Conservation (phyloP, 2,113 vertebrate genomes). For the Dasyornis broadbenti region DNA sequence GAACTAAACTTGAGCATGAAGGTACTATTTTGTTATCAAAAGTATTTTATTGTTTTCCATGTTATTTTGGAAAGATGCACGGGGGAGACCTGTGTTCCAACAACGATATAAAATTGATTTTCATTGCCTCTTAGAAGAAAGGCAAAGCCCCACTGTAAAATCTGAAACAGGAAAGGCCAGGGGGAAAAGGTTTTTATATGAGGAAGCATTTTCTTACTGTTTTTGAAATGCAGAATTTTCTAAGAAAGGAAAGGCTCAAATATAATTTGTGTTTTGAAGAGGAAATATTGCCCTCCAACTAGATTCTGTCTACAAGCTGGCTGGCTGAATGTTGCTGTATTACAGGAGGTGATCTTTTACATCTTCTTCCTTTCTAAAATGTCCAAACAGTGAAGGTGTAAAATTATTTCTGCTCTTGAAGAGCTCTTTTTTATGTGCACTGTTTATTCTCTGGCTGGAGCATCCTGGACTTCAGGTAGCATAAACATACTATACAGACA, state of each 20-base stretch:
- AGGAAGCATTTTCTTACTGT: not conserved
- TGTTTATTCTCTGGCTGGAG: not conserved
- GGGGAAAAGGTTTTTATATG: fast-evolving
- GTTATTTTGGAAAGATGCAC: not conserved
- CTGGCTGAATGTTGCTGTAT: not conserved
- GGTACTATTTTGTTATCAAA: not conserved
- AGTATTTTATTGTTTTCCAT: not conserved
- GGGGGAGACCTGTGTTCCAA: not conserved
- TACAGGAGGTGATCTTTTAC: not conserved
- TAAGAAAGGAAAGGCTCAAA: not conserved
- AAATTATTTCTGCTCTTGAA: not conserved
- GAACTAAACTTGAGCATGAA: not conserved
- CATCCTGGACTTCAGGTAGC: not conserved
- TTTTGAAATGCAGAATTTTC: not conserved
- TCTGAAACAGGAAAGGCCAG: not conserved
- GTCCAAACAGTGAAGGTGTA: not conserved
- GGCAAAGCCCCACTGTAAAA: not conserved
- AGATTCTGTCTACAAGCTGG: not conserved
- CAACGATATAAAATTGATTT: not conserved
- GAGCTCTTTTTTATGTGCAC: not conserved
- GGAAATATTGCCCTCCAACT: not conserved
- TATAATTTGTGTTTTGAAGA: not conserved
- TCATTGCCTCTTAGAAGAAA: not conserved
- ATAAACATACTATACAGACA: not conserved
- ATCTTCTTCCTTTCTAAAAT: not conserved